Evolutionary conservation across 2,113 vertebrate genomes (phyloP).

Genomic region (Pithys albifrons): DNA sequence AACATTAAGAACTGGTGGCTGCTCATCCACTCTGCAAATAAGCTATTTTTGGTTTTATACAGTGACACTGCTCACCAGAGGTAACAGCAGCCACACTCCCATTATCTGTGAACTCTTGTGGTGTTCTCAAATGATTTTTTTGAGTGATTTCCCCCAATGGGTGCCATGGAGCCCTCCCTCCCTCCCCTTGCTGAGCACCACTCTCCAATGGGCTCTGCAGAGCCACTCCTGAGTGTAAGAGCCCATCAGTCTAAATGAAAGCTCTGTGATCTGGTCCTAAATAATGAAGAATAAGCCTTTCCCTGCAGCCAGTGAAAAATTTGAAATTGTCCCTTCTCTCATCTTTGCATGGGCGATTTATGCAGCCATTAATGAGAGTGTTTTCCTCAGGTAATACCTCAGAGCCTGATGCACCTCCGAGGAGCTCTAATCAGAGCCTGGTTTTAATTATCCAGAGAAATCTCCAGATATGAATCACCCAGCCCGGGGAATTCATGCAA

Average conservation of each 20-base stretch:
- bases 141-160: not conserved
- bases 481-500: conserved; percentile 2
- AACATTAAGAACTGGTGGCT: conserved; percentile 60
- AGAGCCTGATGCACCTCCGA: conserved; percentile 51
- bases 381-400: conserved; percentile 52
- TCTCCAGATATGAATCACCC: conserved; percentile 52
- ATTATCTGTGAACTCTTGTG: not conserved
- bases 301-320: conserved; percentile 16
- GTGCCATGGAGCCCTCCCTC: not conserved
- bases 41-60: conserved; percentile 53
- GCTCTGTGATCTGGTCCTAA: not conserved
- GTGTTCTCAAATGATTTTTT: not conserved
- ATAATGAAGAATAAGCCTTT: not conserved
- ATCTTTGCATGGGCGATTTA: conserved; percentile 36
- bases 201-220: not conserved
- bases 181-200: not conserved
- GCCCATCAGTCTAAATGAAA: not conserved
- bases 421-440: conserved; percentile 50
- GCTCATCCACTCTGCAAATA: conserved; percentile 53
- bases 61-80: not conserved
- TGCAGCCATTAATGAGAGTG: conserved; percentile 52
- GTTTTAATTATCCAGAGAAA: conserved; percentile 56
- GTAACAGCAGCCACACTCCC: not conserved
- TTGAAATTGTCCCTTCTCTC: conserved; percentile 25
- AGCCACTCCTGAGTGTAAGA: not conserved